Conservation (phyloP, 2,113 vertebrate genomes). For the Phyllostomus hastatus region DNA sequence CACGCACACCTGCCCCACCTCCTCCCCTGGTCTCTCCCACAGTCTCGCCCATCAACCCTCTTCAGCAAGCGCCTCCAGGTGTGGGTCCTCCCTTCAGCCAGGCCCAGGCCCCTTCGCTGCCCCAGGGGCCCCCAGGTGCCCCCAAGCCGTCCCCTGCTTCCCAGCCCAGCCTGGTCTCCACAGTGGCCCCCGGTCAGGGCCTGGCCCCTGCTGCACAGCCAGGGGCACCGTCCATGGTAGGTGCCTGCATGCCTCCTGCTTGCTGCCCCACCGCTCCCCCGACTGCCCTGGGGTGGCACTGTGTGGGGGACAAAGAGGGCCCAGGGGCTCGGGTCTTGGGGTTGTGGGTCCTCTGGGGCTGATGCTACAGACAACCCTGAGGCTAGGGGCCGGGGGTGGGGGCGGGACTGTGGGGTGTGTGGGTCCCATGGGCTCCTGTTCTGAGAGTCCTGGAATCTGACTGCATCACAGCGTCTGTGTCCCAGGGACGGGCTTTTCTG, state of each 20-base stretch:
- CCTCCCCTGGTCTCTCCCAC: neutral
- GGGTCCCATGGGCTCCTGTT: neutral
- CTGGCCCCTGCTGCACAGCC: conserved; percentile 80
- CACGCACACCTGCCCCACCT: neutral
- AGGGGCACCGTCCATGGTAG: conserved; percentile 75
- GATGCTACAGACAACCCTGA: fast-evolving
- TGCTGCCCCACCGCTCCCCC: fast-evolving
- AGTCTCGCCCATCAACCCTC: conserved; percentile 73
- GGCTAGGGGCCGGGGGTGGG: neutral
- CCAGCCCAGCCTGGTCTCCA: conserved; percentile 85
- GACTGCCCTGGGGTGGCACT: fast-evolving
- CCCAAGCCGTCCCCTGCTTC: conserved; percentile 75
- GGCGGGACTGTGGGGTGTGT: fast-evolving
- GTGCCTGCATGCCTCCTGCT: fast-evolving
- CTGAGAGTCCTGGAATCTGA: neutral
- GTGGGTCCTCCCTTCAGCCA: conserved; percentile 83
- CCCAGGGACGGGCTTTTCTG: no score
- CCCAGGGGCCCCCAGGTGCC: conserved; percentile 73
- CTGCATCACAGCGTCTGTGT: fast-evolving
- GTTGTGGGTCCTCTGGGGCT: neutral
- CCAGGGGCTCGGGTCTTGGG: fast-evolving
- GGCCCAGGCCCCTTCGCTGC: conserved; percentile 61
- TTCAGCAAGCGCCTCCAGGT: conserved; percentile 66
- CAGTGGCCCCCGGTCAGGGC: conserved; percentile 84
- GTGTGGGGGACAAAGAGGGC: no score